These are phyloP conservation scores for Rotaria socialis DNA, from an alignment of 2,888 invertebrate species.

Conservation along the genomic window DNA sequence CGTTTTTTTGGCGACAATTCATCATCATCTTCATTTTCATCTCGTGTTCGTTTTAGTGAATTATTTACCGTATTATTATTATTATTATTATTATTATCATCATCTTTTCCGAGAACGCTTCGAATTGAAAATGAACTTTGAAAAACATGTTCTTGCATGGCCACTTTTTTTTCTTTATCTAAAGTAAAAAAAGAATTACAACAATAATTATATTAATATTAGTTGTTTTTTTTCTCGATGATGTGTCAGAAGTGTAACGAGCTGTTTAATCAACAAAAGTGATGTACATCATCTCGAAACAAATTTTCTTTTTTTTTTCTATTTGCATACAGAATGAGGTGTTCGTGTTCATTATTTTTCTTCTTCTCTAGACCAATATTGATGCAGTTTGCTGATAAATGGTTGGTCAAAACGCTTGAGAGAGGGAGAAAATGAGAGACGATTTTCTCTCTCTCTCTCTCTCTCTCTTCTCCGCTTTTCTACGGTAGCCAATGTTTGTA, in stretches of 20 bases:
- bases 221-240: background rate
- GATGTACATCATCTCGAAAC: background rate
- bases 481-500: conserved; percentile 9
- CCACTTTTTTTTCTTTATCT: background rate
- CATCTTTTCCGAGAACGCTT: conserved; percentile 28
- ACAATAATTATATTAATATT: background rate
- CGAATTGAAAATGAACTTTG: conserved; percentile 32
- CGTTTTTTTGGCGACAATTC: background rate
- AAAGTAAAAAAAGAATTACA: background rate
- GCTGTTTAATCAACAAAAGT: conserved; percentile 3
- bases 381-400: conserved; percentile 4
- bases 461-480: background rate
- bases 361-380: conserved; percentile 7
- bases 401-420: background rate
- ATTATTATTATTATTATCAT: background rate
- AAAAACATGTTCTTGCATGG: background rate
- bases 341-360: conserved; percentile 32
- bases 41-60: background rate
- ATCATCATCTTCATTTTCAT: background rate
- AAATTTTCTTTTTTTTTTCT: background rate
- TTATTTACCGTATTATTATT: background rate
- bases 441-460: background rate
- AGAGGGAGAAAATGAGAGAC: background rate
- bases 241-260: conserved; percentile 1
- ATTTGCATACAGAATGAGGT: conserved; percentile 29